A percentile compares a stretch with the other conserved stretches of the same genome.
These are phyloP conservation scores for Geotrypetes seraphini DNA, from an alignment of 2,797 vertebrate genomes.

Conservation along the genomic window DNA sequence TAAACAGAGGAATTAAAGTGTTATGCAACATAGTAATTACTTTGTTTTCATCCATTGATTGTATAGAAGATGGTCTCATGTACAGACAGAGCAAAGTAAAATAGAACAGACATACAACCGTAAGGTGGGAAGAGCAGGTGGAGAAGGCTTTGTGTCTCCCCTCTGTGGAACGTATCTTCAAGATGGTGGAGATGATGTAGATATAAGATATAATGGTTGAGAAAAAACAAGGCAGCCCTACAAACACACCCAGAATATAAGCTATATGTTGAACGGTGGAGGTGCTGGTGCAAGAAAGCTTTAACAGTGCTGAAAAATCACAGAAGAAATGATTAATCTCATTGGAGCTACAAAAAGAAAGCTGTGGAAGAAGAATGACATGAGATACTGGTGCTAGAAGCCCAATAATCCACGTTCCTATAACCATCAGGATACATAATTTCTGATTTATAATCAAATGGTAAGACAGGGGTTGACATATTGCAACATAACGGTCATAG, in stretches of 20 bases:
- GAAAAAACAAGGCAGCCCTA: neutral
- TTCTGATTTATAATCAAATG: neutral
- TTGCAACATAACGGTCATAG: constrained; percentile 14
- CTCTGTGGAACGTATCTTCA: neutral
- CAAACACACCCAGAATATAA: neutral
- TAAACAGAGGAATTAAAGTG: neutral
- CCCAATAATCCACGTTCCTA: neutral
- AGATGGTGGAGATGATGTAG: neutral
- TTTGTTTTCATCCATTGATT: neutral
- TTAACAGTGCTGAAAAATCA: neutral
- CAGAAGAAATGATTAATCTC: constrained; percentile 5
- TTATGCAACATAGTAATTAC: neutral
- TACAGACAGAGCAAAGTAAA: constrained; percentile 2
- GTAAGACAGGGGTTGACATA: constrained; percentile 1
- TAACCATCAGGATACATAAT: neutral
- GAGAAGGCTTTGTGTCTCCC: neutral
- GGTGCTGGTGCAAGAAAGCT: neutral
- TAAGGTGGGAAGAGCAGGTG: constrained; percentile 1
- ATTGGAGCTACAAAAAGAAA: neutral
- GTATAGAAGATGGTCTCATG: neutral
- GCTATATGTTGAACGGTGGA: neutral
- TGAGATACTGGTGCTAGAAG: neutral
- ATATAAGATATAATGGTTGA: neutral
- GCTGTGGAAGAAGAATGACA: neutral
- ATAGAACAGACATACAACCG: neutral